Base-by-base conservation (phyloP, 2,888 invertebrate species). In the Mycalesis mineus region DNA sequence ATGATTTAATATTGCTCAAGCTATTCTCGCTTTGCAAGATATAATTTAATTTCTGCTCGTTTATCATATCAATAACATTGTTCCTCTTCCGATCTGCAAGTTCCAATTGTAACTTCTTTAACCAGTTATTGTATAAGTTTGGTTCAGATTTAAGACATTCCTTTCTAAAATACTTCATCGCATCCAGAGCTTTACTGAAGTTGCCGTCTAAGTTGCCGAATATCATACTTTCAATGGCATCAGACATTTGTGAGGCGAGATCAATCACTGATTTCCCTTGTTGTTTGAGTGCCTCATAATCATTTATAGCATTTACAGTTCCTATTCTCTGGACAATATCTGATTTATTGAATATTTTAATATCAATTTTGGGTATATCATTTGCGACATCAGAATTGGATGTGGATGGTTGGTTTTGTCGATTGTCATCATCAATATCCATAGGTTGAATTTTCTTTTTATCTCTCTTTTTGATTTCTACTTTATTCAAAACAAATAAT, bases 231-330 rank as follows among this genome's bases (percentile, higher is more conserved):
- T 90, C 87, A 60, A 90, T 84, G 0, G 80, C 84, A 55, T 77
- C 78, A 36, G 71, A 69, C 77, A 90, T 81, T 67, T 84, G 78
- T 54, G 71, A 50, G 45, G 75, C 69, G 1, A 90, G 63, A 1
- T 82, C 79, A 42, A 55, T 60, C 5, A 83, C 61, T 22, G 74
- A 62, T 60, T 81, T 84, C 9, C 85, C 91, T 66, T 77, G 72
- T 11, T 72, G 71, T 49, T 82, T 74, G 55, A 94, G 81, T 15
- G 71, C 68, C 61, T 77, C 77, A 66, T 92, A 94, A 72, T 94
- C 94, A 54, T 88, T 86, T 4, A 91, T 84, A 0, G 94, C 94
- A 31, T 90, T 90, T 1, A 91, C 73, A 7, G 92, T 91, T 0
- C 94, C 92, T 53, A 94, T 91, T 53, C 68, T 76, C 31, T 65